These are phyloP conservation scores for Dolichopus griseipennis DNA, from an alignment of 2,888 invertebrate genomes.

Conservation along the genomic window DNA sequence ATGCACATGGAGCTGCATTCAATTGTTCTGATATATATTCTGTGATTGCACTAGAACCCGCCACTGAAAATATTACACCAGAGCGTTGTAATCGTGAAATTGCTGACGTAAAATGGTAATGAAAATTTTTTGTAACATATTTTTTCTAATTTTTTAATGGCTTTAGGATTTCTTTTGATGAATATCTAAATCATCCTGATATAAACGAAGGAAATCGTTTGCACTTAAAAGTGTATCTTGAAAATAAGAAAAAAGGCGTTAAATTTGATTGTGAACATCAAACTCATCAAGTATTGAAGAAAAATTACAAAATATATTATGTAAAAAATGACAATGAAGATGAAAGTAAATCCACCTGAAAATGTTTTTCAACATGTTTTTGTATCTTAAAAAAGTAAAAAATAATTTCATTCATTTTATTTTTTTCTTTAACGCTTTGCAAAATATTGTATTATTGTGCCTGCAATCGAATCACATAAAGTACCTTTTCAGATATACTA, in stretches of 20 bases:
- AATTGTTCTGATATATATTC: conserved; percentile 82
- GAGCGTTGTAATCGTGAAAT: conserved; percentile 70
- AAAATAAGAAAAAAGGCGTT: conserved; percentile 53
- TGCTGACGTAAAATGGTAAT: conserved; percentile 59
- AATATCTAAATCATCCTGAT: conserved; percentile 60
- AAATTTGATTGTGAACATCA: conserved; percentile 51
- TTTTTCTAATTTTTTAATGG: too few species aligned
- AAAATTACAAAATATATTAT: conserved; percentile 36
- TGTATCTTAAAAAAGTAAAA: too few species aligned
- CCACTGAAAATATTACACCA: conserved; percentile 38
- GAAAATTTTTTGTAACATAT: too few species aligned
- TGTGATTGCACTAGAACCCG: conserved; percentile 62
- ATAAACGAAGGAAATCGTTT: conserved; percentile 64
- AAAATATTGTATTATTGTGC: too few species aligned
- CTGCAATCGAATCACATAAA: too few species aligned
- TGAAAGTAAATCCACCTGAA: not conserved
- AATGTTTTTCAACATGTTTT: too few species aligned
- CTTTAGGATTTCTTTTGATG: conserved; percentile 57
- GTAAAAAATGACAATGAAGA: conserved; percentile 27
- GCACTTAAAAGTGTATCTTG: conserved; percentile 57
- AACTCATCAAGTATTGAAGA: conserved; percentile 35
- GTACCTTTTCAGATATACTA: too few species aligned
- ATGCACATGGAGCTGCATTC: conserved; percentile 66
- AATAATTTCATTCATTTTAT: too few species aligned
- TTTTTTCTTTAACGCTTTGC: too few species aligned